Conservation (phyloP, 2,113 vertebrate genomes). For the Thamnophis sirtalis region DNA sequence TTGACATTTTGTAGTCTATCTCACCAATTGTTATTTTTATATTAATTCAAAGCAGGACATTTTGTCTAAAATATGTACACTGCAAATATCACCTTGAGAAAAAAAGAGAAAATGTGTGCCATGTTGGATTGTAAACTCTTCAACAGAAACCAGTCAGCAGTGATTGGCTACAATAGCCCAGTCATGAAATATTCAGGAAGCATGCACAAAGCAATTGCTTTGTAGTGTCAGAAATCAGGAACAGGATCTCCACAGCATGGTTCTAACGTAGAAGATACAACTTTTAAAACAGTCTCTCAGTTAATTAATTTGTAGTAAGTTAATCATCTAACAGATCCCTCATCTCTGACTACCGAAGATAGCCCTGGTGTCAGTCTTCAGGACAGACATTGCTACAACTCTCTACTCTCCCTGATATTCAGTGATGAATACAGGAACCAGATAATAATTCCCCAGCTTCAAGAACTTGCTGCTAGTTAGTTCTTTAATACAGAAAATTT, state of each 20-base stretch:
- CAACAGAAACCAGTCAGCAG: not conserved
- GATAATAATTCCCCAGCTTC: no score
- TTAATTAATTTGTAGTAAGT: not conserved
- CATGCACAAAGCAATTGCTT: not conserved
- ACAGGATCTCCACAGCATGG: not conserved
- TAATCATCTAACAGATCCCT: not conserved
- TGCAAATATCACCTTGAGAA: not conserved
- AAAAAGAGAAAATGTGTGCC: not conserved
- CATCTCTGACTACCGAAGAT: no score
- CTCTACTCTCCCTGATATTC: no score
- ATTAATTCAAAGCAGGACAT: not conserved
- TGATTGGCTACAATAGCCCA: not conserved
- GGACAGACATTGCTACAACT: no score
- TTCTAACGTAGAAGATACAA: not conserved
- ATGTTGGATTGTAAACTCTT: not conserved
- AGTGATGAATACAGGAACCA: no score
- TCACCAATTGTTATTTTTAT: not conserved
- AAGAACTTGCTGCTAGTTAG: no score
- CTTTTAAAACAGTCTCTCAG: not conserved
- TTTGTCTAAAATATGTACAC: not conserved
- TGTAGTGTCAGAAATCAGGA: not conserved
- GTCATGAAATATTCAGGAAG: not conserved
- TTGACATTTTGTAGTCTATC: not conserved
- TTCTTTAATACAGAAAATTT: no score
- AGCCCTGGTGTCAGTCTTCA: no score